These are phyloP conservation scores for Acleris holmiana DNA, from an alignment of 2,888 invertebrate genomes.

Conservation along the genomic window DNA sequence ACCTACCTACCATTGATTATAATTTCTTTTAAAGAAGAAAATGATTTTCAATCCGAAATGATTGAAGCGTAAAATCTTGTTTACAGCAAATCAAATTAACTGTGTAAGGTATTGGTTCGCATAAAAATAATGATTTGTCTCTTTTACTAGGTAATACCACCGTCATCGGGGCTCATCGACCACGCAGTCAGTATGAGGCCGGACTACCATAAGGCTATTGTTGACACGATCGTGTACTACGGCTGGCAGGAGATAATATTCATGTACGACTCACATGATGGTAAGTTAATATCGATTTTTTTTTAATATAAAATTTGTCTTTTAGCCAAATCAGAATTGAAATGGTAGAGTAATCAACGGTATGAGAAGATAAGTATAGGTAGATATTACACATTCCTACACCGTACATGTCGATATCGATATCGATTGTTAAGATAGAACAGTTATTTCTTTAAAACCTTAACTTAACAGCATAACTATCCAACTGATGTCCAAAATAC, in stretches of 20 bases:
- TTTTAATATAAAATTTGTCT: too few species aligned
- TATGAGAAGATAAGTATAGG: background rate
- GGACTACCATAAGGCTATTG: constrained; percentile 97
- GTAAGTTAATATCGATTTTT: constrained; percentile 85
- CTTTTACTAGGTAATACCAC: constrained; percentile 88
- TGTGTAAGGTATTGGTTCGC: background rate
- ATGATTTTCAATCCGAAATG: background rate
- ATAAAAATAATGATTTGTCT: background rate
- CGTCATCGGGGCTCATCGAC: constrained; percentile 94
- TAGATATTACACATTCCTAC: too few species aligned
- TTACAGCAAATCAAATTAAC: background rate
- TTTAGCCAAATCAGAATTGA: too few species aligned
- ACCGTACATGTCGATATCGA: too few species aligned
- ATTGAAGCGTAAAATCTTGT: background rate
- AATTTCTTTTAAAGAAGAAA: constrained; percentile 13
- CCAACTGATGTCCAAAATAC: too few species aligned
- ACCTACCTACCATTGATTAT: constrained; percentile 13
- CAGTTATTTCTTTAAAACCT: too few species aligned
- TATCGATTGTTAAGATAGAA: too few species aligned
- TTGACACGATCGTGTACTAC: constrained; percentile 96
- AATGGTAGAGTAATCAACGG: too few species aligned
- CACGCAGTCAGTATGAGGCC: constrained; percentile 97
- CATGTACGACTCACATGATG: constrained; percentile 95
- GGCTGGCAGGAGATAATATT: constrained; percentile 95
- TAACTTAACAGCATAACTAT: too few species aligned